phyloP scores from a whole-genome alignment of 2,797 vertebrate genomes.

The Sebastes taczanowskii region DNA sequence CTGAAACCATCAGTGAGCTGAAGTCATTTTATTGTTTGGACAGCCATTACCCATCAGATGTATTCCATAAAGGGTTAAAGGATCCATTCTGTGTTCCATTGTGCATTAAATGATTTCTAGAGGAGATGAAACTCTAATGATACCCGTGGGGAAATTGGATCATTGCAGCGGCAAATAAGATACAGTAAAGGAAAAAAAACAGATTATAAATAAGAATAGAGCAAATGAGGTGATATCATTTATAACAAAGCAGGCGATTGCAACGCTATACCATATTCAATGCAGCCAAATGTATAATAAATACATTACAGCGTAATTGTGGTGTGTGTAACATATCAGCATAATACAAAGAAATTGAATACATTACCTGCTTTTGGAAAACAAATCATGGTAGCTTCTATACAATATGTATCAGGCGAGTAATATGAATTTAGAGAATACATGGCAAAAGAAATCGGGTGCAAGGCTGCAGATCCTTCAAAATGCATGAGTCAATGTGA shows the following conservation, averaged over 20 bases:
- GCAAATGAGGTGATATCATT: constrained; percentile 29
- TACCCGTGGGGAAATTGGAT: constrained; percentile 51
- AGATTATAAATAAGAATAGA: constrained; percentile 47
- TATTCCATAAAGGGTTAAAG: constrained; percentile 34
- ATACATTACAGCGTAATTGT: neutral
- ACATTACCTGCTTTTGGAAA: neutral
- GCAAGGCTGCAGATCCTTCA: neutral
- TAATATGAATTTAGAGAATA: neutral
- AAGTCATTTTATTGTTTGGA: neutral
- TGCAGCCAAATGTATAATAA: neutral
- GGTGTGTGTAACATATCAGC: neutral
- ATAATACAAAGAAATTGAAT: neutral
- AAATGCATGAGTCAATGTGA: neutral
- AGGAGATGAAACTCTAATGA: constrained; percentile 57
- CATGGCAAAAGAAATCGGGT: neutral
- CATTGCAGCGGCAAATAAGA: constrained; percentile 51
- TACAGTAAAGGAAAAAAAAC: constrained; percentile 31
- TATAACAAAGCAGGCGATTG: constrained; percentile 23
- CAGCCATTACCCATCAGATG: neutral
- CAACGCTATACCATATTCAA: neutral
- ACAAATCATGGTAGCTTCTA: neutral
- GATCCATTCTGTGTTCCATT: constrained; percentile 52
- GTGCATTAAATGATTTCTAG: constrained; percentile 62
- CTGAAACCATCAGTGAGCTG: neutral
- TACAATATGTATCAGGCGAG: neutral